Conservation (phyloP, 64 coral and sea anemone genomes). For the Actinia equina region DNA sequence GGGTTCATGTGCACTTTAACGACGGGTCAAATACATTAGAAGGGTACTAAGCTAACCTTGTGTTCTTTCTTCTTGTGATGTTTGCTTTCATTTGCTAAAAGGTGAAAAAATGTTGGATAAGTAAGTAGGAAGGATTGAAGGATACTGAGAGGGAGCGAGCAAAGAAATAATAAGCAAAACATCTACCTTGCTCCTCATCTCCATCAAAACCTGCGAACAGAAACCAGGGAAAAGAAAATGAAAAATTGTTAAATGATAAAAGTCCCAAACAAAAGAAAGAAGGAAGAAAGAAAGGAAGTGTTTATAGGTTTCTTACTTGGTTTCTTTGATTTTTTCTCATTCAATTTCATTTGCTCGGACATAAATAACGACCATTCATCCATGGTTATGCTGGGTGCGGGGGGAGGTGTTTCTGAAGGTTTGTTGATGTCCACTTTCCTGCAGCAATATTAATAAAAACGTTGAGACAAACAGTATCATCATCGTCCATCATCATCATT, state of each 20-base stretch:
- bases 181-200: background rate
- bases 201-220: background rate
- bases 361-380: conserved; percentile 63
- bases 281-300: too few species aligned
- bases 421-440: conserved; percentile 33
- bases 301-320: conserved; percentile 13
- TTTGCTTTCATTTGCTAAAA: background rate
- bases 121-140: too few species aligned
- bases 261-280: background rate
- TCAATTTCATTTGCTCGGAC: conserved; percentile 31
- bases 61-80: conserved; percentile 8
- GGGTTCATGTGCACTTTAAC: too few species aligned
- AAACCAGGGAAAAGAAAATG: background rate
- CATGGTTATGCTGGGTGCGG: background rate
- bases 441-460: background rate
- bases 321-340: conserved; percentile 22
- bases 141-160: too few species aligned
- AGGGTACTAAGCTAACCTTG: background rate
- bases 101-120: too few species aligned
- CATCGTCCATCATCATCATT: background rate
- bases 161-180: background rate
- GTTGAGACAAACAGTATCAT: background rate
- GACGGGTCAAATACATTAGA: too few species aligned
- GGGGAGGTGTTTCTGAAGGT: background rate
- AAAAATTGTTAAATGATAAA: background rate